A percentile compares a stretch with the other conserved stretches of the same genome.
Evolutionary conservation across 2,797 vertebrate genomes (phyloP).

Genomic region (Fundulus diaphanus): DNA sequence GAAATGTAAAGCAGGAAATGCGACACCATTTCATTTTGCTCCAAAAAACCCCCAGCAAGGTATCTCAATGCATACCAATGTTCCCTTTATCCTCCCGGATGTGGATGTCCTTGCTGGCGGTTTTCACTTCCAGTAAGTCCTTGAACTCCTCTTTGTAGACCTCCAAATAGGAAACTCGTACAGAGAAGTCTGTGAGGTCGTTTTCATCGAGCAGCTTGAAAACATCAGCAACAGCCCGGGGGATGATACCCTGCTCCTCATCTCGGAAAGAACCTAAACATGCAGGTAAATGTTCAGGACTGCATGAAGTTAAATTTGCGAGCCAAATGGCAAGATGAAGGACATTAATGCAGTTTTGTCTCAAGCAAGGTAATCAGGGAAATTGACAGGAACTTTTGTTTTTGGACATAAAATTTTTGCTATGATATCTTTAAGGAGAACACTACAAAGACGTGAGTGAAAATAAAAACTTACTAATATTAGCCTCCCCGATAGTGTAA

Average conservation of each 20-base stretch:
- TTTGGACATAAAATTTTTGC: background rate
- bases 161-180: constrained; percentile 95
- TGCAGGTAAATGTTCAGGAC: constrained; percentile 11
- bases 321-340: background rate
- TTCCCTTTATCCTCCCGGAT: constrained; percentile 96
- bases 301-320: constrained; percentile 3
- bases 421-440: background rate
- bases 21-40: background rate
- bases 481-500: constrained; percentile 94
- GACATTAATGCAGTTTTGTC: background rate
- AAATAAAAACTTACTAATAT: constrained; percentile 91
- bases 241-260: constrained; percentile 96
- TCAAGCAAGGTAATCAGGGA: background rate
- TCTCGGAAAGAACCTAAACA: constrained; percentile 90
- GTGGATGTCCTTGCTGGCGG: constrained; percentile 94
- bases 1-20: background rate
- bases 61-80: constrained; percentile 81
- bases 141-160: constrained; percentile 98
- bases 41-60: constrained; percentile 4
- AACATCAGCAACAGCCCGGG: constrained; percentile 92
- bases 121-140: constrained; percentile 94
- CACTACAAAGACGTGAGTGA: constrained; percentile 11
- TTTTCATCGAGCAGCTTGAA: constrained; percentile 97
- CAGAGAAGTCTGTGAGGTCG: constrained; percentile 90
- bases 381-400: background rate